Evolutionary conservation across 92 coral and sea anemone species (phyloP), one percentile per base, ranked within the genome.

Genomic region (Zoanthus sociatus): DNA sequence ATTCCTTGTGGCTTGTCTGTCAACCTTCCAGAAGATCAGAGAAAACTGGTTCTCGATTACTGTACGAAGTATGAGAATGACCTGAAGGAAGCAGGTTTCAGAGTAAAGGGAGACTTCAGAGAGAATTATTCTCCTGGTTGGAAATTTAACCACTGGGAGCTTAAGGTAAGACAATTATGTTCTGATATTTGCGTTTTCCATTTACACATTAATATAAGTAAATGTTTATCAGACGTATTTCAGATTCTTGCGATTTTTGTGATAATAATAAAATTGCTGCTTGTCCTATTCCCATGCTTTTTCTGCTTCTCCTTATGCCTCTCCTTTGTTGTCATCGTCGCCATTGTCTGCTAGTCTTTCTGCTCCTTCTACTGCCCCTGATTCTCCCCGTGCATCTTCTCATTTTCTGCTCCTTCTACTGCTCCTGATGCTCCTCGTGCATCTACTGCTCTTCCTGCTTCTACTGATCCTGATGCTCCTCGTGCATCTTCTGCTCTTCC

Each of bases 121-220:
- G 99, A 93, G 4, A 95, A 97, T 84, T 94, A 97, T 82, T 97
- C 99, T 0, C 99, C 99, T 1, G 99, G 99, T 50, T 97, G 99
- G 98, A 97, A 97, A 76, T 97, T 97, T 84, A 92, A 97, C 83
- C 99, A 97, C 89, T 97, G 99, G 99, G 99, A 97, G 87, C 91
- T 97, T 1, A 97, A 95, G 98, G 99, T 97, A 84, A 69, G 37
- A 9, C 15, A 71, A 54, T 0, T 37, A 3, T 69, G 26, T 63
- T 30, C 6, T 1, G 26, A 33, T 9, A 2, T 10, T 30, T 63
- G 1, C 5, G 69, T 4, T 3, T 2, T 20, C 6, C 10, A 17
- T 1, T 18, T 63, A 7, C 1, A 61, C 7, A 17, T 61, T n/a
- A n/a, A 17, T 15, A 15, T 13, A 15, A 60, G 2, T 60, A 37